These are phyloP conservation scores for Nemoura dubitans DNA, from an alignment of 2,888 invertebrate species.

Conservation along the genomic window DNA sequence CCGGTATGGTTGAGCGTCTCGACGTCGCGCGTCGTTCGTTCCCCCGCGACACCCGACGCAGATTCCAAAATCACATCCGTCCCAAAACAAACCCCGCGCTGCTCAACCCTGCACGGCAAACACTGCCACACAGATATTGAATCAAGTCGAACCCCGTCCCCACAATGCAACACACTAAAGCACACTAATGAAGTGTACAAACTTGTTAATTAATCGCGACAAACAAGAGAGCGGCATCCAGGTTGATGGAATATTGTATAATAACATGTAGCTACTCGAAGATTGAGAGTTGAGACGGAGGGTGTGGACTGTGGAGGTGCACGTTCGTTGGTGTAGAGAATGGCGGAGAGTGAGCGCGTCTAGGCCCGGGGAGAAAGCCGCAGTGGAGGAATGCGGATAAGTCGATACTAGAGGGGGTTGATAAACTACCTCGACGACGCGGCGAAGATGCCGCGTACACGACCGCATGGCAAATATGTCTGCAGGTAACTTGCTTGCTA, in stretches of 20 bases:
- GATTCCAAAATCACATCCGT: background rate
- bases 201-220: background rate
- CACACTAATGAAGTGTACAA: background rate
- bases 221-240: background rate
- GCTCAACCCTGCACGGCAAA: background rate
- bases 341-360: too few relatives aligned
- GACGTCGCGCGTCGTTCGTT: too few relatives aligned
- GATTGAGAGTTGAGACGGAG: too few relatives aligned
- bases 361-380: background rate
- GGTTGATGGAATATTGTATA: background rate
- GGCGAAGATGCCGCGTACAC: background rate
- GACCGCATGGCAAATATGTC: slow-evolving; percentile 12
- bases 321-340: too few relatives aligned
- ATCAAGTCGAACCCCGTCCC: background rate
- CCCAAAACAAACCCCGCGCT: background rate
- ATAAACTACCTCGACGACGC: background rate
- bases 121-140: background rate
- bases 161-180: background rate
- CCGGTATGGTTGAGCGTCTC: background rate
- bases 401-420: background rate
- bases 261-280: too few relatives aligned
- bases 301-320: too few relatives aligned
- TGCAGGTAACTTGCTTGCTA: background rate
- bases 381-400: background rate
- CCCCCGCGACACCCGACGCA: background rate